Evolutionary conservation across 2,113 vertebrate species (phyloP).

Genomic region (Saiga tatarica): DNA sequence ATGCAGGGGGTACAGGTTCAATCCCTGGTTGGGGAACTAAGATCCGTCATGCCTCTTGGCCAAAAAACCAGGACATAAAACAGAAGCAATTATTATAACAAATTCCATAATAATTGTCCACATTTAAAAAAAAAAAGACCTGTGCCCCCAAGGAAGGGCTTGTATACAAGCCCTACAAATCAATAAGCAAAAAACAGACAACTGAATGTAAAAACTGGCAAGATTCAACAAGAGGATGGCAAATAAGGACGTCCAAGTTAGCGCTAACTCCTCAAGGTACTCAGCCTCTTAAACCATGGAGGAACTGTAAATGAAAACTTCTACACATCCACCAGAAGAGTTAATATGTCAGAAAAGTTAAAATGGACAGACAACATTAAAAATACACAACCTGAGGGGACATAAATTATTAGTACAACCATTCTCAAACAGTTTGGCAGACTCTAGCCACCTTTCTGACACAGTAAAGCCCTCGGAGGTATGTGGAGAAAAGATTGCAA

Average conservation of each 20-base stretch:
- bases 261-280: background rate
- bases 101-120: background rate
- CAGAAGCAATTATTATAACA: background rate
- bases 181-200: background rate
- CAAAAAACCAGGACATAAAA: background rate
- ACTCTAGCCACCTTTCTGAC: background rate
- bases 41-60: background rate
- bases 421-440: background rate
- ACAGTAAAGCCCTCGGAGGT: background rate
- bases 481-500: accelerated
- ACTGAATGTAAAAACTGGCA: background rate
- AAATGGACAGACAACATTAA: background rate
- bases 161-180: background rate
- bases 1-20: background rate
- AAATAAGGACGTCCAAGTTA: background rate
- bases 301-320: background rate
- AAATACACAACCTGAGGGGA: background rate
- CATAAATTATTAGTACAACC: accelerated
- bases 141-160: no score
- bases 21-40: background rate
- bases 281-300: background rate
- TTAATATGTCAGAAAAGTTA: background rate
- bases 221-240: background rate
- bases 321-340: background rate
- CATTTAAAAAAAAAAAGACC: background rate